Base-by-base conservation (phyloP, 2,888 invertebrate genomes). In the Eupithecia exiguata region DNA sequence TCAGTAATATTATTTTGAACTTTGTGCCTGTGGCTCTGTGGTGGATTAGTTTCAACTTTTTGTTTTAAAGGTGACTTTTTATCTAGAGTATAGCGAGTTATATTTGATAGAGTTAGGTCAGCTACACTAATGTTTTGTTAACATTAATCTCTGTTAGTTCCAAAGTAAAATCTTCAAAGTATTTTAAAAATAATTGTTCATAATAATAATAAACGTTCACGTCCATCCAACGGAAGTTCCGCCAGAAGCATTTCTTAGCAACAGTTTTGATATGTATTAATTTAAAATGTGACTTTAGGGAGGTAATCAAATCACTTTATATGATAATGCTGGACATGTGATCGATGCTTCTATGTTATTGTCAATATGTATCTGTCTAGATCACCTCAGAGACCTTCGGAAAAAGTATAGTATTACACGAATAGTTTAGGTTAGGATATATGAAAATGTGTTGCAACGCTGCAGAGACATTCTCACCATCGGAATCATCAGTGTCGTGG, bases 401-500 rank as follows among this genome's bases (percentile, higher is more conserved):
- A 21, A 21, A n/a, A 25, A 5, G 1, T 58, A 25, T 5, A 21
- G 53, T 53, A 53, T 49, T 10, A 21, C 21, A 53, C 21, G 21
- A 53, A 35, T 40, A 36, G 14, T 36, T 46, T 46, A 49, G 49
- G 1, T 49, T 3, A 49, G 49, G n/a, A n/a, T 7, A 35, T 21
- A 63, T n/a, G 1, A 30, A 14, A 18, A 35, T 16, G n/a, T 71
- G n/a, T 76, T 62, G 76, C 30, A 72, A 67, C 76, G 75, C 72
- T 80, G 81, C 84, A 82, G 82, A 82, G 81, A 81, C 80, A 75
- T 79, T 76, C 90, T 88, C 81, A 93, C 93, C 93, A 80, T 94
- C 94, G 25, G 92, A 93, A 77, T 91, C 91, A 71, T 94, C 93
- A 69, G 91, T 87, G 70, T 93, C 92, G 77, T 91, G 88, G 76